A percentile compares a stretch with the other conserved stretches of the same genome.
phyloP scores from a whole-genome alignment of 2,113 vertebrate genomes.

The Hypocryptadius cinnamomeus region DNA sequence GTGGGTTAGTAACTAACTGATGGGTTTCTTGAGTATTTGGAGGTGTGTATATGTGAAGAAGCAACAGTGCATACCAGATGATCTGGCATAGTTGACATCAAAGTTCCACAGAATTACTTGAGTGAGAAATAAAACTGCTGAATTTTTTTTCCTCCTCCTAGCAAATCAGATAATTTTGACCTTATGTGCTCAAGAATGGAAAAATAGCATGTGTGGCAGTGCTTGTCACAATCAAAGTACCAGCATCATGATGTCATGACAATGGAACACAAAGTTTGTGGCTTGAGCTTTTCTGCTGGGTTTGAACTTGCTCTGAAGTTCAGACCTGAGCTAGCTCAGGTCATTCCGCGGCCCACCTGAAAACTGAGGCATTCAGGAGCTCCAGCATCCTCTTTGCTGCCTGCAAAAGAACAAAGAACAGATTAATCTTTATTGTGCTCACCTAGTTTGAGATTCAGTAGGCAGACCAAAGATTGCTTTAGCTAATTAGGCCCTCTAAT shows the following conservation, averaged over 20 bases:
- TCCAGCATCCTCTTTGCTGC: neutral
- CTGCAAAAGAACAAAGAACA: neutral
- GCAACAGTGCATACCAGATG: neutral
- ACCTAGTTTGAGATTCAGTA: constrained; percentile 15
- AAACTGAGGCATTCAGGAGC: neutral
- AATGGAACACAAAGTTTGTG: neutral
- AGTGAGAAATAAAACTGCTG: neutral
- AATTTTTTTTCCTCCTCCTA: neutral
- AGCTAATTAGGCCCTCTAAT: constrained; percentile 49
- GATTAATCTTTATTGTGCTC: neutral
- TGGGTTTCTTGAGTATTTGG: neutral
- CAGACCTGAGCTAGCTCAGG: neutral
- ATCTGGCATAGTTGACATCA: neutral
- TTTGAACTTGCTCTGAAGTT: neutral
- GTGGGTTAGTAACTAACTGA: neutral
- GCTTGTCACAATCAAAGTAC: neutral
- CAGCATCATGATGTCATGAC: accelerated
- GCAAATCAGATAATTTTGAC: neutral
- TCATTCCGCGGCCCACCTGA: accelerated
- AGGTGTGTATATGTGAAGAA: accelerated
- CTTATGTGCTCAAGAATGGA: neutral
- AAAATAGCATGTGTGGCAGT: neutral
- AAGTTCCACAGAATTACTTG: neutral
- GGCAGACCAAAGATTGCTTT: constrained; percentile 17
- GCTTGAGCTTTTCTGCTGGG: neutral